These are phyloP conservation scores for Tyrophagus putrescentiae DNA, from an alignment of 1,140 invertebrate genomes.

Conservation along the genomic window DNA sequence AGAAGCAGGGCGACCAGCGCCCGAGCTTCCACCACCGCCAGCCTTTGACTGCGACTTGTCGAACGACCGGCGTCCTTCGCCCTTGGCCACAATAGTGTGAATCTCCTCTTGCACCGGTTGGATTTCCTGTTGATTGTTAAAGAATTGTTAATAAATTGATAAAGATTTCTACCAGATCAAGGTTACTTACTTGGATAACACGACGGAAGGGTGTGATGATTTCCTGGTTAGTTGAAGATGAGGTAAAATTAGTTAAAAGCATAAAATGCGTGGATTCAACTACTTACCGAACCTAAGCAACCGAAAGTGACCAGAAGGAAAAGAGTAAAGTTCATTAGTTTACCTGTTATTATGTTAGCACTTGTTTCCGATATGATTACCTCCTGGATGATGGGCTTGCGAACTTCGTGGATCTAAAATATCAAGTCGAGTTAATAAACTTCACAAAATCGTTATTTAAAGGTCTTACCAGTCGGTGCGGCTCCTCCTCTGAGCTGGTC, in stretches of 20 bases:
- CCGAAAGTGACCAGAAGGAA: background rate
- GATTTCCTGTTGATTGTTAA: too few species aligned
- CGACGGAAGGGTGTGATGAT: constrained; percentile 16
- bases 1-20: background rate
- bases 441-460: too few species aligned
- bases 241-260: background rate
- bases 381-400: constrained; percentile 15
- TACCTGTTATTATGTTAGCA: too few species aligned
- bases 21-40: constrained; percentile 4
- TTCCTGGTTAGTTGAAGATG: too few species aligned
- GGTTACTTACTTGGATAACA: constrained; percentile 12
- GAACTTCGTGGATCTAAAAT: constrained; percentile 12
- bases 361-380: too few species aligned
- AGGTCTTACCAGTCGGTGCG: constrained; percentile 3
- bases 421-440: too few species aligned
- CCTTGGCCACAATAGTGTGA: background rate
- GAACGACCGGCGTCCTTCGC: background rate
- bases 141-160: too few species aligned
- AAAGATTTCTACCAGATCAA: constrained; percentile 14
- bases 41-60: background rate
- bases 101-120: background rate
- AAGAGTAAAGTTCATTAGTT: background rate
- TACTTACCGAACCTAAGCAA: background rate
- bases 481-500: background rate
- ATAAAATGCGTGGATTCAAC: too few species aligned